Evolutionary conservation across 2,888 invertebrate genomes (phyloP), one percentile per base, ranked within the genome.

Genomic region (Ecliptopera silaceata): DNA sequence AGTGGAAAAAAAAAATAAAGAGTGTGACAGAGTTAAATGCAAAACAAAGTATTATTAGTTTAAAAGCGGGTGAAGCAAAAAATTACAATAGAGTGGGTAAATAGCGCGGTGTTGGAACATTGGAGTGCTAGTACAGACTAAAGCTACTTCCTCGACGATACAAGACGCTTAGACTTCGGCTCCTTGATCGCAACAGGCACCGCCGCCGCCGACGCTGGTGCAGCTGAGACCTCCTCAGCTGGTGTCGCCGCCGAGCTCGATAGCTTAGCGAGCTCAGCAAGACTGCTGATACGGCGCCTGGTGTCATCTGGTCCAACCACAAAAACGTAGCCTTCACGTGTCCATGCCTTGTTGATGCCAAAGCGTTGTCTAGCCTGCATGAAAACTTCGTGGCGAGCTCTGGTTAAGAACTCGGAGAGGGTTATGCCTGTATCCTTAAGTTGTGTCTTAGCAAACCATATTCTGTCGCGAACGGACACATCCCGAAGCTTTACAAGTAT

Each of bases 401-500:
- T 36, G 20, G 47, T 47, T 12, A 47, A 20, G 36, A 36, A 47
- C 26, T 47, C 47, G 3, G 47, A 47, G 4, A 47, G 20, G 15
- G 47, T 47, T n/a, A 47, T 18, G 12, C 47, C 47, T 2, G 31
- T 11, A 5, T 31, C 26, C 10, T 44, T 44, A 0, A 44, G 17
- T 10, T 29, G 11, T 1, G 44, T 44, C n/a, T 44, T 44, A 11
- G 44, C 26, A 15, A 31, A 29, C 44, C 44, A 44, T 2, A 44
- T 31, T 3, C n/a, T 47, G 26, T 38, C 47, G 11, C 36, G 36
- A 5, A 47, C 36, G 5, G 36, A 4, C 6, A 38, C 47, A 47
- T 36, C 36, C 15, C 26, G 20, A 5, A 47, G 15, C 26, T 36
- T 47, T 10, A 47, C 4, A 12, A 47, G 26, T 8, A 47, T 47